Conservation (phyloP, 2,888 invertebrate species). For the Balanococcus diminutus region DNA sequence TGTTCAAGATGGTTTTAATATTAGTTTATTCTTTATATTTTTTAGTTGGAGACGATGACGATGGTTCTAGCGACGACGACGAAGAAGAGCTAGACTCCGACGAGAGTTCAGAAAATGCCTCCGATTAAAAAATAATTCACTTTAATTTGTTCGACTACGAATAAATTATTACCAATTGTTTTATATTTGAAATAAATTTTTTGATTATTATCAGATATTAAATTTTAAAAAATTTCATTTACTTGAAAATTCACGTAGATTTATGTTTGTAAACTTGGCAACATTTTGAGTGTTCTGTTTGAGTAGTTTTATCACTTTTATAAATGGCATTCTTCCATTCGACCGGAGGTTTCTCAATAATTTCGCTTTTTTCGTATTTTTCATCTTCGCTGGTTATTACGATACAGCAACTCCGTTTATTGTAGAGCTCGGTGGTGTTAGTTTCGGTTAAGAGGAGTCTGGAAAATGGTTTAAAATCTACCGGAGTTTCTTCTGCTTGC, state of each 20-base stretch:
- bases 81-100: conserved; percentile 56
- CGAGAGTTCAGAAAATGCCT: conserved; percentile 47
- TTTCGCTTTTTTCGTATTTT: neutral
- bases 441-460: conserved; percentile 36
- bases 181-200: neutral
- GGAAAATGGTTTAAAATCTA: neutral
- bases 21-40: no score
- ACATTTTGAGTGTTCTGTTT: conserved; percentile 6
- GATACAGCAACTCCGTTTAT: conserved; percentile 15
- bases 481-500: neutral
- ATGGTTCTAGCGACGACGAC: conserved; percentile 58
- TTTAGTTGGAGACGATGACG: conserved; percentile 58
- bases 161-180: conserved; percentile 11
- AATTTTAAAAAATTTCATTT: neutral
- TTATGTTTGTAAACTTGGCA: conserved; percentile 42
- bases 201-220: neutral
- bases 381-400: neutral
- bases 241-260: neutral
- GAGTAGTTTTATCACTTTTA: conserved; percentile 32
- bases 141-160: neutral
- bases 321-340: neutral
- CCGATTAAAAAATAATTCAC: neutral
- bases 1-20: no score
- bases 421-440: neutral
- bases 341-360: neutral